Evolutionary conservation across 2,888 invertebrate genomes (phyloP).

Genomic region (Phengaris arion): DNA sequence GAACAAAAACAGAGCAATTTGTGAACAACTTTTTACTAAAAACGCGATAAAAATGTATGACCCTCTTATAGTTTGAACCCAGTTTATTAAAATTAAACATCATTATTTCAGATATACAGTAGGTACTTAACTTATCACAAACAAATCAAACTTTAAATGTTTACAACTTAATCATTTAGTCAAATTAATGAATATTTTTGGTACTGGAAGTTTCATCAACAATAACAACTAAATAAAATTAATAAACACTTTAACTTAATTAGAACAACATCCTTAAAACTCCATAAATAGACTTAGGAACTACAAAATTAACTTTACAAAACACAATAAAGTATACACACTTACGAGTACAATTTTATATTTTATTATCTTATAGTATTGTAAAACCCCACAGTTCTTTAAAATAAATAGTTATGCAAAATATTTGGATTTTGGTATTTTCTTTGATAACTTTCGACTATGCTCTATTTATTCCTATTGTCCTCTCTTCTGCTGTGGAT

Average conservation of each 20-base stretch:
- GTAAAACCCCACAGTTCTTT: neutral
- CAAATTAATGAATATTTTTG: slow-evolving; percentile 26
- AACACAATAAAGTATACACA: neutral
- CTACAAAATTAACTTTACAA: neutral
- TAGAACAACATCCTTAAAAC: neutral
- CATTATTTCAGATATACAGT: neutral
- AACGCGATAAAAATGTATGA: neutral
- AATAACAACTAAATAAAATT: slow-evolving; percentile 9
- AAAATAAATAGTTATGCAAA: slow-evolving; percentile 3
- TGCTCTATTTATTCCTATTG: neutral
- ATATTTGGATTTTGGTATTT: neutral
- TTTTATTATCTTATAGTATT: neutral
- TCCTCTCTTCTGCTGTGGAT: neutral
- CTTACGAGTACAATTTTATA: neutral
- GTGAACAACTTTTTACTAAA: slow-evolving; percentile 5
- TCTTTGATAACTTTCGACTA: neutral
- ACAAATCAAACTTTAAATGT: neutral
- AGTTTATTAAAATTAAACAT: slow-evolving; percentile 2
- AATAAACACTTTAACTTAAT: slow-evolving; percentile 5
- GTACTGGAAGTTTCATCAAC: slow-evolving; percentile 16
- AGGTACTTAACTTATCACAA: slow-evolving; percentile 6
- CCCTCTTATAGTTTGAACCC: neutral
- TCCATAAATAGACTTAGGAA: slow-evolving; percentile 10
- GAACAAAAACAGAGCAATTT: neutral
- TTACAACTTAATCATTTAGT: neutral